Evolutionary conservation across 1,140 invertebrate species (phyloP), one percentile per base, ranked within the genome.

Genomic region (Tetraneura akinire): DNA sequence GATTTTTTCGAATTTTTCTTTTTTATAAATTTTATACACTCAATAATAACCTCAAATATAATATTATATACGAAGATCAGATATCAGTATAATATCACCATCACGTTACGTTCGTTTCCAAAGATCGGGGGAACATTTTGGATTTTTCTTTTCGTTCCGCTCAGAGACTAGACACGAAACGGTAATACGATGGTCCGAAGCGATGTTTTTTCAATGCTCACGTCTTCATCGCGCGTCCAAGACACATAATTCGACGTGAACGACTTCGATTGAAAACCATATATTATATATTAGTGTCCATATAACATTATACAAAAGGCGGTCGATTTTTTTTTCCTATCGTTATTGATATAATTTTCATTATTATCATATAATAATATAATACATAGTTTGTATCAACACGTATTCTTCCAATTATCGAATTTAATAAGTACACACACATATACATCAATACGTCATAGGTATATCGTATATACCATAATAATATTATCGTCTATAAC

Each of bases 401-500:
- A 70, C 66, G 66, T 70, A 47, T 70, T 70, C 6, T 23, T 70
- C 66, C 23, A 49, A 70, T 70, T 49, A 49, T 70, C 66, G 16
- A 70, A 70, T 70, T 70, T 70, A 70, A 70, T 70, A 49, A 70
- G 45, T 49, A 18, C 16, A 49, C 64, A n/a, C n/a, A n/a, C n/a
- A n/a, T n/a, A n/a, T n/a, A n/a, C n/a, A n/a, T n/a, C n/a, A n/a
- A n/a, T n/a, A n/a, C n/a, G n/a, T n/a, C n/a, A n/a, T n/a, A n/a
- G n/a, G n/a, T n/a, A n/a, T n/a, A n/a, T n/a, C n/a, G n/a, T n/a
- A n/a, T n/a, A n/a, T n/a, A n/a, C n/a, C n/a, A n/a, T n/a, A n/a
- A n/a, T n/a, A 66, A 32, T 23, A 37, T 4, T 37, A 62, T 16
- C 29, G 60, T 62, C 60, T 32, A n/a, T n/a, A n/a, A n/a, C n/a